Evolutionary conservation across 2,888 invertebrate species (phyloP), one percentile per base, ranked within the genome.

Genomic region (Periphyllus acericola): DNA sequence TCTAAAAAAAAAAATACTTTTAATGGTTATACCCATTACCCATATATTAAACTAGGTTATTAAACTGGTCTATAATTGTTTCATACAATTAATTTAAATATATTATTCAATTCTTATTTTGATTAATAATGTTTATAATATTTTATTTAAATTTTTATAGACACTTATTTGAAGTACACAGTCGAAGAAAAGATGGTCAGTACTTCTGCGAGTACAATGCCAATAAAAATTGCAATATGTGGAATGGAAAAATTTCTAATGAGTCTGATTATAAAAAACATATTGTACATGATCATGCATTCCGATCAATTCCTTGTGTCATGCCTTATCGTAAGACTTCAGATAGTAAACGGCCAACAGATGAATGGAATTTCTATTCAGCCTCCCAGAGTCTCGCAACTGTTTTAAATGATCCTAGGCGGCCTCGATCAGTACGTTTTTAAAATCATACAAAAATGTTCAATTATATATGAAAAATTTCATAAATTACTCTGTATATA

Each of bases 361-460:
- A 91, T 71, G 90, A 90, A n/a, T 97, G 97, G 97, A 95, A 95
- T n/a, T 93, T 96, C 89, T 98, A 96, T 92, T 96, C 96, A 82
- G 96, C 98, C 83, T 95, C 96, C 83, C 98, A 98, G 92, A 99
- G 98, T 92, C 93, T 99, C 90, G 97, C 99, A 68, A 98, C 98
- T 89, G 98, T 98, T 90, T 93, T 99, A 89, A 99, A 98, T 92
- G 98, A 99, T 92, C 99, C 99, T 0, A 95, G 95, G 89, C 95
- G 95, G 91, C 96, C 98, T 90, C 99, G 98, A 92, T 96, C 96
- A 92, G 94, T 94, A 89, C 95, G 88, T 83, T 84, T 25, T 79
- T 32, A 19, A 76, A 36, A 66, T 71, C 40, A 36, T 32, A 36
- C n/a, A 32, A 55, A 52, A 46, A 40, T 74, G n/a, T 21, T 75